Evolutionary conservation across 2,888 invertebrate species (phyloP), one percentile per base, ranked within the genome.

Genomic region (Eupelmus urozonus): DNA sequence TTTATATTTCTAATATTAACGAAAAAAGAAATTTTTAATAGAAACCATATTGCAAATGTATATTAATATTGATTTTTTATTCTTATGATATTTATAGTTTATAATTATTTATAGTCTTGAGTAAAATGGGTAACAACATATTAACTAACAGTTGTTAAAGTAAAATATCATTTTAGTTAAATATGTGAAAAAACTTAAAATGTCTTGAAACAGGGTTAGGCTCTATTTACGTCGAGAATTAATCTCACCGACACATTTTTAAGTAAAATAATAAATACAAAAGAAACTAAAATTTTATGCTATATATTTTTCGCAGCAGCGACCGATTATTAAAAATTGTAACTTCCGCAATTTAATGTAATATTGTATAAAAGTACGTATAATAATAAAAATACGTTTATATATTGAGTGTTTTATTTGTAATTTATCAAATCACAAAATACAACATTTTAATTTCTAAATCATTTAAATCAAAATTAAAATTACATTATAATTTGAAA

Each of bases 361-460:
- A 70, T 67, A 67, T 66, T 76, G 55, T 76, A 62, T 65, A 76
- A 63, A 76, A 69, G 11, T 51, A 63, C 57, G 23, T 59, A 76
- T 57, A 55, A 45, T 53, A 76, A 76, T 70, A 76, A 70, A 76
- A 63, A 42, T 57, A 25, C 13, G 25, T 65, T 76, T 70, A 59
- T 76, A 76, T 18, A 69, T 29, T 25, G 29, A 23, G 3, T 29
- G 0, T 53, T 62, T 40, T 53, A 34, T 62, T 40, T n/a, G 2
- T 29, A 29, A 25, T 9, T 25, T 59, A 20, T 20, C 7, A 60
- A 40, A 60, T 60, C n/a, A n/a, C n/a, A n/a, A n/a, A n/a, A n/a
- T n/a, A n/a, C n/a, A n/a, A n/a, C 53, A 7, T 7, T 5, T 18
- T 18, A 20, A 20, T 7, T 53, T 53, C n/a, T 20, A 20, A 65